Conservation (phyloP, 2,113 vertebrate genomes). For the Meleagris gallopavo region DNA sequence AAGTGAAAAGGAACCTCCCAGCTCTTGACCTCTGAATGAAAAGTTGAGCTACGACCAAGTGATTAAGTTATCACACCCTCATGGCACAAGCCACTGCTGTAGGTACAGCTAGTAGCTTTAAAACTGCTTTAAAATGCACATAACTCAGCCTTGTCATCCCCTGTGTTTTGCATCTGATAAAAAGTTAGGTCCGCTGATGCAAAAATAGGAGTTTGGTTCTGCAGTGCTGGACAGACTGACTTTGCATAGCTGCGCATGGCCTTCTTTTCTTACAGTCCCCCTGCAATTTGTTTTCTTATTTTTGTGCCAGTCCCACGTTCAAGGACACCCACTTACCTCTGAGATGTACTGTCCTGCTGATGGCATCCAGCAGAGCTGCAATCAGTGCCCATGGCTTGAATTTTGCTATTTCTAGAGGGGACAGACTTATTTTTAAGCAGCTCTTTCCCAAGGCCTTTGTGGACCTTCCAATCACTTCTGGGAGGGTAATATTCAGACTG, state of each 20-base stretch:
- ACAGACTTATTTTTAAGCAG: not conserved
- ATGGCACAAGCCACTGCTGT: not conserved
- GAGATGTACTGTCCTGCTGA: not conserved
- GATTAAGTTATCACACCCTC: not conserved
- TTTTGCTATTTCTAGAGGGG: not conserved
- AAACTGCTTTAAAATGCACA: not conserved
- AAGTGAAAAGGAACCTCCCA: not conserved
- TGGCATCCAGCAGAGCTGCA: not conserved
- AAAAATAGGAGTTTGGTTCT: not conserved
- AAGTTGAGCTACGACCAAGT: not conserved
- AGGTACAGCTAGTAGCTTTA: not conserved
- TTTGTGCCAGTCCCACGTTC: not conserved
- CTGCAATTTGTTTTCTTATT: not conserved
- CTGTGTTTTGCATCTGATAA: not conserved
- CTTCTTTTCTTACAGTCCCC: not conserved
- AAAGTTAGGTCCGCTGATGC: not conserved
- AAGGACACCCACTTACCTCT: not conserved
- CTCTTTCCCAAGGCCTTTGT: not conserved
- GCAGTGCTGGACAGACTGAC: not conserved
- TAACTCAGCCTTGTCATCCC: not conserved
- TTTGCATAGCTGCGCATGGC: not conserved
- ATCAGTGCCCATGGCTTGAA: not conserved
- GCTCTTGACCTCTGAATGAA: not conserved
- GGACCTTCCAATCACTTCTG: slow-evolving; percentile 21
- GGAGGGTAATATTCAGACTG: not conserved